Conservation (phyloP, 1,140 invertebrate genomes). For the Paraescarpia echinospica region DNA sequence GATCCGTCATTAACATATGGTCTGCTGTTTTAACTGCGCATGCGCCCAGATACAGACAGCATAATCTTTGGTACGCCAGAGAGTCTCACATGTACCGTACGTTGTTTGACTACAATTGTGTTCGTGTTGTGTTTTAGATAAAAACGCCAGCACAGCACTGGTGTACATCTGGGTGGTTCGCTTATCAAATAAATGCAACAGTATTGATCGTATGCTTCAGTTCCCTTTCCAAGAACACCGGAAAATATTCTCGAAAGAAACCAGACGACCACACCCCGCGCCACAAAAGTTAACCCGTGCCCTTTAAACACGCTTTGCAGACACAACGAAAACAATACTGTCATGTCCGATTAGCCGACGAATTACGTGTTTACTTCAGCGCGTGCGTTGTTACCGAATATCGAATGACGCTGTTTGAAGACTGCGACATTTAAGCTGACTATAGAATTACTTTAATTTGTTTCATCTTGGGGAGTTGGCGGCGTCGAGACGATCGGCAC, state of each 20-base stretch:
- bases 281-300: not conserved
- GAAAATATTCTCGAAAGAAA: not conserved
- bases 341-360: not conserved
- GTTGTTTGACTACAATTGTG: no score
- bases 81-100: no score
- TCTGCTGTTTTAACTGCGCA: not conserved
- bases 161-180: not conserved
- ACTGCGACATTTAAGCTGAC: not conserved
- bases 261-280: not conserved
- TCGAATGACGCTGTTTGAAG: not conserved
- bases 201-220: not conserved
- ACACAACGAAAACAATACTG: not conserved
- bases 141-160: not conserved
- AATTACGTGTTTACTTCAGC: not conserved
- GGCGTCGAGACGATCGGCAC: not conserved
- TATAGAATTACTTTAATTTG: not conserved
- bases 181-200: not conserved
- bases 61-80: no score
- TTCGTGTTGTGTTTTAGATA: no score
- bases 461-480: not conserved
- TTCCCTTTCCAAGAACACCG: not conserved
- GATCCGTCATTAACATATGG: not conserved
- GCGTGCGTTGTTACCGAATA: not conserved
- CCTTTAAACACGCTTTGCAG: not conserved
- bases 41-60: not conserved